phyloP scores from a whole-genome alignment of 1,140 invertebrate genomes.

The Leptestheria dahalacensis region DNA sequence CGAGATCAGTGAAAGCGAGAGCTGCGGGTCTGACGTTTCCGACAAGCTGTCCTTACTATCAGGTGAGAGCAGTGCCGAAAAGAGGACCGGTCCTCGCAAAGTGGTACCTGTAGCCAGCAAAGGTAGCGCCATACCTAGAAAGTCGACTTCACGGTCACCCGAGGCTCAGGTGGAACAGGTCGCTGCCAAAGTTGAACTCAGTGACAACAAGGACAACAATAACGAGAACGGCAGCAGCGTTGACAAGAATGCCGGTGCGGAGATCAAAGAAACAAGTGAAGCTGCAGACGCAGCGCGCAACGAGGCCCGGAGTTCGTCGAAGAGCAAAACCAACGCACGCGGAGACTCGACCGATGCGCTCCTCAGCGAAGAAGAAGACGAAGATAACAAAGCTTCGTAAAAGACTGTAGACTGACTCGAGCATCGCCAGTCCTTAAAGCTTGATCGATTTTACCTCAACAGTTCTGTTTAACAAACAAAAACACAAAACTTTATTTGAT shows the following conservation, averaged over 20 bases:
- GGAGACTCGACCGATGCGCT: constrained; percentile 6
- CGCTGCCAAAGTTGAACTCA: neutral
- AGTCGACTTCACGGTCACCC: neutral
- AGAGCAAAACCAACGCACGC: constrained; percentile 1
- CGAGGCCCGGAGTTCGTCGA: neutral
- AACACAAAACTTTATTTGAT: no score
- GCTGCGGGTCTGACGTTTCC: constrained; percentile 65
- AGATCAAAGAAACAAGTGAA: no score
- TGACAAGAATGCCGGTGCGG: neutral
- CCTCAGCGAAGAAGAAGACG: constrained; percentile 5
- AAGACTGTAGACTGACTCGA: no score
- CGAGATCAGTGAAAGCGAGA: constrained; percentile 61
- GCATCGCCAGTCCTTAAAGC: neutral
- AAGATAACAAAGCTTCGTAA: constrained; percentile 3
- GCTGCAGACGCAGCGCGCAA: no score
- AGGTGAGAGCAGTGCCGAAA: neutral
- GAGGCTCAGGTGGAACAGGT: neutral
- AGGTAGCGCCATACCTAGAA: neutral
- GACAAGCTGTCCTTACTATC: constrained; percentile 42
- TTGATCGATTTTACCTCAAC: no score
- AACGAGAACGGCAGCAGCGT: neutral
- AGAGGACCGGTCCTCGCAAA: neutral
- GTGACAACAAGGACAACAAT: neutral
- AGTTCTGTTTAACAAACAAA: no score
- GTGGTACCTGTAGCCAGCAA: neutral